phyloP scores from a whole-genome alignment of 2,797 vertebrate species.

The Scyliorhinus canicula region DNA sequence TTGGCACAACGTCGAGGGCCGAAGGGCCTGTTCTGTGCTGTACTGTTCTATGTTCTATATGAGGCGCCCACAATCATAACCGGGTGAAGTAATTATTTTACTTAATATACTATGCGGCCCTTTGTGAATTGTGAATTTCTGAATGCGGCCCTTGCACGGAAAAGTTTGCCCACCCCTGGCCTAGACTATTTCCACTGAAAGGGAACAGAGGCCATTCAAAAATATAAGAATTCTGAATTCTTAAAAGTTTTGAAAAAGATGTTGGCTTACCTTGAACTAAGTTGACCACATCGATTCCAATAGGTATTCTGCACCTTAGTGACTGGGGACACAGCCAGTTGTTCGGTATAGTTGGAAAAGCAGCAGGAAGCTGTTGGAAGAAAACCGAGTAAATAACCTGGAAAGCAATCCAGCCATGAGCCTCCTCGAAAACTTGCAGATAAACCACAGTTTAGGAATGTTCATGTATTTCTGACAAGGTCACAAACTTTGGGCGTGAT shows the following conservation, averaged over 20 bases:
- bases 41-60: too few species aligned
- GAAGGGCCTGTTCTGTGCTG: too few species aligned
- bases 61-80: too few species aligned
- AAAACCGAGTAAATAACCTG: neutral
- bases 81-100: too few species aligned
- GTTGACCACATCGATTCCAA: conserved; percentile 61
- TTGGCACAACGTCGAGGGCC: too few species aligned
- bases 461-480: neutral
- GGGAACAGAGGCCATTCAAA: neutral
- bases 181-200: neutral
- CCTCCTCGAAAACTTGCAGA: neutral
- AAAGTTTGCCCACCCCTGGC: too few species aligned
- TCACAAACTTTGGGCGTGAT: too few species aligned
- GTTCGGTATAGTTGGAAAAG: conserved; percentile 53
- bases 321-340: conserved; percentile 52
- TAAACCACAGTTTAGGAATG: neutral
- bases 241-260: neutral
- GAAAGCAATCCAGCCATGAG: neutral
- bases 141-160: too few species aligned
- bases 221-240: neutral
- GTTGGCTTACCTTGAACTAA: conserved; percentile 55
- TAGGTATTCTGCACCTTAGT: conserved; percentile 53
- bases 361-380: conserved; percentile 58
- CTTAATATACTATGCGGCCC: too few species aligned
- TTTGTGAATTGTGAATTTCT: too few species aligned